Base-by-base conservation (phyloP, 92 coral and sea anemone genomes). In the Siderastrea radians region DNA sequence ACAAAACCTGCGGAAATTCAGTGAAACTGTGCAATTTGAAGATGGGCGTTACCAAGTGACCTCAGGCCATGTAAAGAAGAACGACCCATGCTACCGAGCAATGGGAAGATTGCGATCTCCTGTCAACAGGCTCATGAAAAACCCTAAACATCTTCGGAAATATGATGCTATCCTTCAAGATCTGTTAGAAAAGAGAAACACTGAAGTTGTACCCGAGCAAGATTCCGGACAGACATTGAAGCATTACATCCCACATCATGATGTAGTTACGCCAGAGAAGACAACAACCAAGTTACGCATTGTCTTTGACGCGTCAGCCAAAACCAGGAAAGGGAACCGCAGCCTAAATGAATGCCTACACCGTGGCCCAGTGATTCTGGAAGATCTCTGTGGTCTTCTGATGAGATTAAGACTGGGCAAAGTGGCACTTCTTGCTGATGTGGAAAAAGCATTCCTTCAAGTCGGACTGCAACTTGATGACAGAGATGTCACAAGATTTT, bases 161-260 rank as follows among this genome's bases (percentile, higher is more conserved):
- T 72, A 82, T 72, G 67, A 88, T 64, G 74, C 75, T 16, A 85
- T 66, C 17, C 84, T 89, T 49, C 17, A 38, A 43, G 92, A 75
- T 59, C 88, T 72, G 52, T 38, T 81, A 11, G 47, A 81, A 47
- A 88, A 75, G 83, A 88, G 82, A 5, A 83, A 82, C 49, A 66
- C 83, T 16, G 89, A 83, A 57, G 47, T 52, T 38, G 88, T 90
- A 50, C 67, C 80, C 43, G 73, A 90, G 53, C 43, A 60, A 51
- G 67, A 68, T 45, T 26, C 47, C 14, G 75, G 26, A 78, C 72
- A 85, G 74, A 61, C 77, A 16, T 65, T 68, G 38, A 80, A 80
- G 38, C 93, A 90, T 46, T 90, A 90, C 68, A 75, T 90, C 48
- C 93, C 94, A 61, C 94, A 86, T 61, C 91, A 91, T 51, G 94